Evolutionary conservation across 2,888 invertebrate genomes (phyloP).

Genomic region (Luperina nickerlii): DNA sequence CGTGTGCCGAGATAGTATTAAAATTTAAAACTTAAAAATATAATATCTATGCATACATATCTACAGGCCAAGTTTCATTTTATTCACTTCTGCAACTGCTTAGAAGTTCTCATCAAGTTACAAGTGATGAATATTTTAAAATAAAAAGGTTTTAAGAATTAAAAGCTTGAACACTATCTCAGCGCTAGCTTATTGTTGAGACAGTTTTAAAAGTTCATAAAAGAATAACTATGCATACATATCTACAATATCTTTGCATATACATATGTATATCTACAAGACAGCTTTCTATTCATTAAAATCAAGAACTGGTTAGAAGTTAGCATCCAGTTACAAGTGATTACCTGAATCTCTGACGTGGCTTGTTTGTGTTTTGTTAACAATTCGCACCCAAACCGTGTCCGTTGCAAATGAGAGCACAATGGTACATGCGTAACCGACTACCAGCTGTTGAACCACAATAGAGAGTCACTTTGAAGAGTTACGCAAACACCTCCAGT

Average conservation of each 20-base stretch:
- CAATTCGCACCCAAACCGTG: constrained; percentile 71
- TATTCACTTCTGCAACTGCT: background rate
- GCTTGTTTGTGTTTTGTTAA: constrained; percentile 57
- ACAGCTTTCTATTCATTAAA: constrained; percentile 15
- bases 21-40: constrained; percentile 8
- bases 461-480: constrained; percentile 82
- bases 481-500: constrained; percentile 82
- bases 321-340: constrained; percentile 18
- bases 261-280: background rate
- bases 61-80: background rate
- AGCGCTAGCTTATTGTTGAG: background rate
- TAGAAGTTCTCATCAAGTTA: background rate
- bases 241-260: background rate
- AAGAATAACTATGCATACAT: background rate
- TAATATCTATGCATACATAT: background rate
- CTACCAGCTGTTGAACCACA: constrained; percentile 85
- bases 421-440: constrained; percentile 82
- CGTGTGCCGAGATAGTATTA: background rate
- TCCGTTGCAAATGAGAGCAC: constrained; percentile 81
- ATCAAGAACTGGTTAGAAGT: constrained; percentile 2
- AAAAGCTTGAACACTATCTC: background rate
- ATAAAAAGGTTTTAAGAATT: background rate
- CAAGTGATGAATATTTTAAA: constrained; percentile 1
- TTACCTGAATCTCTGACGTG: constrained; percentile 28
- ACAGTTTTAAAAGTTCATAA: background rate